Evolutionary conservation across 2,113 vertebrate species (phyloP).

Genomic region (Cephalopholis sonnerati): DNA sequence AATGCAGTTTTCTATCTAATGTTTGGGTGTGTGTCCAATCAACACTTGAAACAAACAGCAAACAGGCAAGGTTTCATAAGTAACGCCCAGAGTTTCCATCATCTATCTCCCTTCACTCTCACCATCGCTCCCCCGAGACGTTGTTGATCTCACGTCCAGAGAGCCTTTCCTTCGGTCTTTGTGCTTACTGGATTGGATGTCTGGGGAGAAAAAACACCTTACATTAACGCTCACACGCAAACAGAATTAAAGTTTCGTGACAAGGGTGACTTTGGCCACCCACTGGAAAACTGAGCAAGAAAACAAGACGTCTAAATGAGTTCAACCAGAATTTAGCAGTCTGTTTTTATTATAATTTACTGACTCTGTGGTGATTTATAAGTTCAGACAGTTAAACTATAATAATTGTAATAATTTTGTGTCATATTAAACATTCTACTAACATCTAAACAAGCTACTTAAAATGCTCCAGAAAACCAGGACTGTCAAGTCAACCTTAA

Average conservation of each 20-base stretch:
- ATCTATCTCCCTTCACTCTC: slow-evolving; percentile 73
- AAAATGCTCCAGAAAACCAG: neutral
- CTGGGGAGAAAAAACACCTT: slow-evolving; percentile 80
- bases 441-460: neutral
- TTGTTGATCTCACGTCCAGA: slow-evolving; percentile 90
- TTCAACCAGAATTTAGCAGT: neutral
- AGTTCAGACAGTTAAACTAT: neutral
- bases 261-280: neutral
- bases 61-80: slow-evolving; percentile 47
- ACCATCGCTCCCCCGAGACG: slow-evolving; percentile 94
- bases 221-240: slow-evolving; percentile 30
- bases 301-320: neutral
- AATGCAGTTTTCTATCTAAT: slow-evolving; percentile 39
- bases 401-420: neutral
- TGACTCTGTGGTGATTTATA: neutral
- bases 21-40: slow-evolving; percentile 50
- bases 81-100: slow-evolving; percentile 63
- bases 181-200: slow-evolving; percentile 91
- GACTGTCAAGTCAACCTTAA: neutral
- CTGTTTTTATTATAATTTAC: neutral
- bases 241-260: slow-evolving; percentile 8
- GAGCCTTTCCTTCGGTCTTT: slow-evolving; percentile 97
- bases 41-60: slow-evolving; percentile 59
- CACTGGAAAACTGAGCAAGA: neutral
- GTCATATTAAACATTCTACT: neutral